Evolutionary conservation across 1,140 invertebrate species (phyloP).

Genomic region (Scaptomyza hsui): DNA sequence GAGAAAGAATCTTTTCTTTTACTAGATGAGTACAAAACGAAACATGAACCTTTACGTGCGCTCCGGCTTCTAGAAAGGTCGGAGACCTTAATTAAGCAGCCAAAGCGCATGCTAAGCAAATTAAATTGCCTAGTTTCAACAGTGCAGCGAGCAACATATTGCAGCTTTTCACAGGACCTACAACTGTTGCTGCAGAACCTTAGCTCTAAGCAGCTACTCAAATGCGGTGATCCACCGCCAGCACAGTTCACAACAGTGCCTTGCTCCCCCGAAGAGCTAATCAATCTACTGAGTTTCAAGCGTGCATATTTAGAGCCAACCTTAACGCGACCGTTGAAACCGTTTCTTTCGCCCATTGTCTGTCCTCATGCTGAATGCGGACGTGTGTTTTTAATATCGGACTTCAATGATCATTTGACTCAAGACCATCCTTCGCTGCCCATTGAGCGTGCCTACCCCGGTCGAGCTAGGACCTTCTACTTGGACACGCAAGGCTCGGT

Average conservation of each 20-base stretch:
- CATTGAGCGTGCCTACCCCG: slow-evolving; percentile 51
- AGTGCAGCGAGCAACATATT: slow-evolving; percentile 37
- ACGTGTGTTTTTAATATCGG: slow-evolving; percentile 55
- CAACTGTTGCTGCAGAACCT: slow-evolving; percentile 6
- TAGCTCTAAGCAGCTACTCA: neutral
- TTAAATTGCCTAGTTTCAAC: slow-evolving; percentile 21
- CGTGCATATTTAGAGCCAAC: neutral
- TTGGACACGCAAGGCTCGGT: slow-evolving; percentile 44
- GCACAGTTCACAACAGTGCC: slow-evolving; percentile 41
- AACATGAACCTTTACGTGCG: neutral
- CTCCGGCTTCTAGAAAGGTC: neutral
- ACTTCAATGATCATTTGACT: slow-evolving; percentile 60
- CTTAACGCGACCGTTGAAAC: slow-evolving; percentile 1
- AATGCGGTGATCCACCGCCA: neutral
- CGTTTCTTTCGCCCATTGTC: slow-evolving; percentile 49
- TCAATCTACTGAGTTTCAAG: slow-evolving; percentile 8
- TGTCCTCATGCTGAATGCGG: slow-evolving; percentile 61
- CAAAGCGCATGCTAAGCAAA: slow-evolving; percentile 1
- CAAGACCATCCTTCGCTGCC: slow-evolving; percentile 54
- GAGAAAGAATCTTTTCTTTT: neutral
- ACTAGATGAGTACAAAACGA: neutral
- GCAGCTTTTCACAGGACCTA: slow-evolving; percentile 30
- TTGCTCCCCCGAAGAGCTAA: slow-evolving; percentile 18
- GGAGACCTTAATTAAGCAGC: neutral
- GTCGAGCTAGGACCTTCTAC: slow-evolving; percentile 64